Evolutionary conservation across 2,888 invertebrate genomes (phyloP), one percentile per base, ranked within the genome.

Genomic region (Phyllotreta cruciferae): DNA sequence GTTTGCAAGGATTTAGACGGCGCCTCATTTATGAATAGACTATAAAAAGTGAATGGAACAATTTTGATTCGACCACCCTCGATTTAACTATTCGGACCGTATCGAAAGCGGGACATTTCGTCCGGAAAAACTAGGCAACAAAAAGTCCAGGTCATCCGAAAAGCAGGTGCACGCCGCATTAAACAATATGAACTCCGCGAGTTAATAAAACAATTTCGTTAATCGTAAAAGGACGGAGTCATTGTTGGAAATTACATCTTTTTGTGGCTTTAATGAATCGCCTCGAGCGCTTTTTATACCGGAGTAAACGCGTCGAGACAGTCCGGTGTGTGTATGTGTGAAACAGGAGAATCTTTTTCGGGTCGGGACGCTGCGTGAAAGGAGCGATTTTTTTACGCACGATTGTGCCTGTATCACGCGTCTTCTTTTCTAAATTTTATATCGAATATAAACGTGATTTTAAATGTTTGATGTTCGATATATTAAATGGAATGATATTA

Each of bases 181-280:
- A 24, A 24, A 4, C 24, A 24, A 60, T 60, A 55, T 41, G 54
- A 63, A 61, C 61, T 64, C 60, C 60, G 24, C 64, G 57, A 62
- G 63, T 64, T 68, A 66, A 66, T 64, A 68, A 66, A 68, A 68
- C 66, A 63, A 67, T 65, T 67, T 67, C 58, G 52, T 62, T 63
- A 63, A 61, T 60, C 47, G 56, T 57, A 67, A 67, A 69, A 69
- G 60, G 41, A 60, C 69, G 54, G 34, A 65, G 69, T 69, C 69
- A 69, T 69, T 66, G 65, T 69, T 63, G 69, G 49, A 69, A 69
- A 69, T 69, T 69, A 69, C 69, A 67, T 67, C 54, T 66, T 68
- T 67, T 67, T 65, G 61, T 57, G 67, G 52, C 61, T 64, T 62
- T 62, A 49, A 62, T 62, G 50, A 56, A 62, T 62, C 50, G 41